Conservation (phyloP, 1,140 invertebrate genomes). For the Steinernema khuongi region DNA sequence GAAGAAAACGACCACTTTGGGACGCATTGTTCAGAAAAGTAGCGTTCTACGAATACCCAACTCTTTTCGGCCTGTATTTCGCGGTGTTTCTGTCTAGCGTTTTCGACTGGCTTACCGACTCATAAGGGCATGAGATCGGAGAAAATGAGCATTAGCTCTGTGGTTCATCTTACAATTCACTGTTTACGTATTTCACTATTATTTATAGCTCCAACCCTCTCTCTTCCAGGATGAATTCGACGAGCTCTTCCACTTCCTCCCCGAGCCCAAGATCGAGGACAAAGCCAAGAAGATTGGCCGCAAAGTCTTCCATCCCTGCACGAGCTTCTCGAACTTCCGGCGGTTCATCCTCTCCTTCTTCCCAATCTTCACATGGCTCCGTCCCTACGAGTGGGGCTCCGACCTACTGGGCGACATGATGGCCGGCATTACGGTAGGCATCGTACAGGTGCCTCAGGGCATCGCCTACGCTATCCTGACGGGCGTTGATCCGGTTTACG, state of each 20-base stretch:
- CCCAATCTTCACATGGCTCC: neutral
- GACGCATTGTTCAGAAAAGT: too few species aligned
- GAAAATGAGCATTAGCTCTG: neutral
- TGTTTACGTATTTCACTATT: neutral
- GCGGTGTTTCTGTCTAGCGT: too few species aligned
- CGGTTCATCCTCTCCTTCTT: slow-evolving; percentile 1
- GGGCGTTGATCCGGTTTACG: slow-evolving; percentile 9
- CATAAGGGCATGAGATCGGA: too few species aligned
- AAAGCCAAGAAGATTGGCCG: neutral
- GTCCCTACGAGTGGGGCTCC: neutral
- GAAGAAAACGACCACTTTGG: too few species aligned
- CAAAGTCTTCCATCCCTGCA: slow-evolving; percentile 8
- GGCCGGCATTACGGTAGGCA: slow-evolving; percentile 8
- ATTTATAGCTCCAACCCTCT: neutral
- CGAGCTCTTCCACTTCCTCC: neutral
- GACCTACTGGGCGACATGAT: slow-evolving; percentile 5
- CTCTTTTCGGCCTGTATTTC: too few species aligned
- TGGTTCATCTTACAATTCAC: neutral
- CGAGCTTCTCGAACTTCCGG: slow-evolving; percentile 2
- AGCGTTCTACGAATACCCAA: too few species aligned
- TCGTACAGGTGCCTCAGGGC: slow-evolving; percentile 4
- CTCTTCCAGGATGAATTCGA: slow-evolving; percentile 1
- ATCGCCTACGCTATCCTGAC: slow-evolving; percentile 9
- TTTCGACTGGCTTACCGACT: too few species aligned
- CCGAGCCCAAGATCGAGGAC: neutral